These are phyloP conservation scores for Takifugu rubripes DNA, from an alignment of 2,797 vertebrate genomes.

Conservation along the genomic window DNA sequence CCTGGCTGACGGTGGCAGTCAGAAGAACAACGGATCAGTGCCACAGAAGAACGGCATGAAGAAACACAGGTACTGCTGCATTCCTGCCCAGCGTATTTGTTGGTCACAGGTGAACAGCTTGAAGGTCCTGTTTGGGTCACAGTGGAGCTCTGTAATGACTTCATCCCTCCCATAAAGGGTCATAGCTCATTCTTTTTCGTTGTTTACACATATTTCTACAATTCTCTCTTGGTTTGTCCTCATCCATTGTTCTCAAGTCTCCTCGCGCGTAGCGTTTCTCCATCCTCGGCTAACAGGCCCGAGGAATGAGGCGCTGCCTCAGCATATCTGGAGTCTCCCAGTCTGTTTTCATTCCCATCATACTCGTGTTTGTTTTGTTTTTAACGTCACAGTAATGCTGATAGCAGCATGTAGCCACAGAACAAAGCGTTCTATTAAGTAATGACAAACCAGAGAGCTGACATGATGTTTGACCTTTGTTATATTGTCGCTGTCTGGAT, in stretches of 20 bases:
- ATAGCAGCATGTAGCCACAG: background rate
- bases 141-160: background rate
- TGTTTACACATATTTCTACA: too few species aligned
- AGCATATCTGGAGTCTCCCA: too few species aligned
- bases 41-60: conserved; percentile 89
- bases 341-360: background rate
- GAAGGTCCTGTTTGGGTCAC: background rate
- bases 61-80: conserved; percentile 82
- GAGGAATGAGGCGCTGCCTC: too few species aligned
- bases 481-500: background rate
- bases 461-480: background rate
- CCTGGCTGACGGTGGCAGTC: conserved; percentile 68
- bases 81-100: conserved; percentile 39
- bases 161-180: too few species aligned
- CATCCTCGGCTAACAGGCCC: too few species aligned
- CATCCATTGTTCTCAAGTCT: too few species aligned
- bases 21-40: conserved; percentile 77
- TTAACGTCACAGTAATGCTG: background rate
- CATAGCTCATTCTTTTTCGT: too few species aligned
- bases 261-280: too few species aligned
- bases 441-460: background rate
- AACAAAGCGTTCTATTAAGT: background rate
- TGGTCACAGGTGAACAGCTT: background rate
- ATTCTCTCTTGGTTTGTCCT: too few species aligned
- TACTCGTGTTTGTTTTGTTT: background rate